These are phyloP conservation scores for Galago senegalensis DNA, from an alignment of 2,797 vertebrate species.

Conservation along the genomic window DNA sequence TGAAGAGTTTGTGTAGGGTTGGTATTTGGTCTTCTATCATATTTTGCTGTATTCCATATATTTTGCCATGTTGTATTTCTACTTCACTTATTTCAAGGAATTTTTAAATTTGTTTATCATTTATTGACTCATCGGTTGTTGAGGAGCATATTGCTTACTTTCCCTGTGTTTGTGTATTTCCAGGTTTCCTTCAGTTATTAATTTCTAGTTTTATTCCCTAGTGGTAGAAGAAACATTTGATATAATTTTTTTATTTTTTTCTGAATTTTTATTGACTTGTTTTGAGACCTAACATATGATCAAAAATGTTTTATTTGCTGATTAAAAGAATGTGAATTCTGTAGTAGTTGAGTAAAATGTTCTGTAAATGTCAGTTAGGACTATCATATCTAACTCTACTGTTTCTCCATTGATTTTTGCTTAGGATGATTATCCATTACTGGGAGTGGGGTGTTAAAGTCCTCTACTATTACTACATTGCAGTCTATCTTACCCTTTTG, in stretches of 20 bases:
- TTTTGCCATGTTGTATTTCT: not conserved
- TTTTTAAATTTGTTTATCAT: not conserved
- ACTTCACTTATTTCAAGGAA: not conserved
- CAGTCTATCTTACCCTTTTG: too few species aligned
- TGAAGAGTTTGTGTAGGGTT: too few species aligned
- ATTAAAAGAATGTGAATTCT: not conserved
- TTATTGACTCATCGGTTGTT: not conserved
- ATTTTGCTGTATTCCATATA: not conserved
- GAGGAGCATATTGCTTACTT: not conserved
- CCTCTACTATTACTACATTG: not conserved
- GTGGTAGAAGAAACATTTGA: not conserved
- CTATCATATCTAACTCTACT: not conserved
- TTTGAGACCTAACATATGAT: not conserved
- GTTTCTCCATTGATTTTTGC: not conserved
- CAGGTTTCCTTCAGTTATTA: not conserved
- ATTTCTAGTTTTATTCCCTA: not conserved
- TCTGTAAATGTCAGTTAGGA: not conserved
- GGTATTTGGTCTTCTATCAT: too few species aligned
- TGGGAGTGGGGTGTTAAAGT: not conserved
- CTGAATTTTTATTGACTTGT: not conserved
- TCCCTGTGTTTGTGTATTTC: not conserved
- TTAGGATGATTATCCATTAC: not conserved
- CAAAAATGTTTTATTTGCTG: not conserved
- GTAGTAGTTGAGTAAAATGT: not conserved
- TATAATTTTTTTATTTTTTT: not conserved